Percentiles rank a stretch among this genome's conserved stretches.
Evolutionary conservation across 2,113 vertebrate species (phyloP).

Genomic region (Tragelaphus scriptus): DNA sequence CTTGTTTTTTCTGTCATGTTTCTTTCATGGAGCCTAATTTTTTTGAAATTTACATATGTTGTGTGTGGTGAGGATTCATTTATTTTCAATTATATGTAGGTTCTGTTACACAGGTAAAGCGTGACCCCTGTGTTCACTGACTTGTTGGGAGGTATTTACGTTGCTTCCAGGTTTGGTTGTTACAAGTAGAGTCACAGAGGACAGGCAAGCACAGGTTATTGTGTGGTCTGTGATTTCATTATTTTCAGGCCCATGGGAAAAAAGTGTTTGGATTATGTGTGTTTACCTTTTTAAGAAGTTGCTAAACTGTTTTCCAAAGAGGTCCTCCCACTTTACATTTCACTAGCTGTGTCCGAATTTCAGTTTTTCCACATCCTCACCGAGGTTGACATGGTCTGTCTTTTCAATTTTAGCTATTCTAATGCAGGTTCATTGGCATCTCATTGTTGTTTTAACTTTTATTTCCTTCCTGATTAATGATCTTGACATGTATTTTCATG

Average conservation of each 20-base stretch:
- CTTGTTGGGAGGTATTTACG: background rate
- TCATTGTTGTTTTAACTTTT: background rate
- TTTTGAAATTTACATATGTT: background rate
- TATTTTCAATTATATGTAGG: background rate
- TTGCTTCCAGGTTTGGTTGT: background rate
- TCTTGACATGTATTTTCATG: background rate
- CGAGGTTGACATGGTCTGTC: background rate
- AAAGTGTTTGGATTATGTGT: background rate
- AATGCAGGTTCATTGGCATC: background rate
- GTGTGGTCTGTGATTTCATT: background rate
- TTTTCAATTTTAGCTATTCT: background rate
- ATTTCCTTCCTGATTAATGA: background rate
- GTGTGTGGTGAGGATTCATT: too few relatives aligned
- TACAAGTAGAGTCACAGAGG: background rate
- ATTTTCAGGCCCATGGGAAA: too few relatives aligned
- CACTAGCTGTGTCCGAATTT: background rate
- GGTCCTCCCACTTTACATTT: background rate
- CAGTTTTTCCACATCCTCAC: background rate
- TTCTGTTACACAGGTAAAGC: rapidly evolving
- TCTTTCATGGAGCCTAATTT: background rate
- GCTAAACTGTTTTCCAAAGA: background rate
- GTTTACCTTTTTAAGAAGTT: background rate
- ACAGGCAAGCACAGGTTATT: background rate
- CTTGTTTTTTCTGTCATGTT: background rate
- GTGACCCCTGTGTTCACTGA: background rate